Percentiles rank a stretch among this genome's conserved stretches.
phyloP scores from a whole-genome alignment of 2,797 vertebrate species.

The Melanotaenia pygmaea region DNA sequence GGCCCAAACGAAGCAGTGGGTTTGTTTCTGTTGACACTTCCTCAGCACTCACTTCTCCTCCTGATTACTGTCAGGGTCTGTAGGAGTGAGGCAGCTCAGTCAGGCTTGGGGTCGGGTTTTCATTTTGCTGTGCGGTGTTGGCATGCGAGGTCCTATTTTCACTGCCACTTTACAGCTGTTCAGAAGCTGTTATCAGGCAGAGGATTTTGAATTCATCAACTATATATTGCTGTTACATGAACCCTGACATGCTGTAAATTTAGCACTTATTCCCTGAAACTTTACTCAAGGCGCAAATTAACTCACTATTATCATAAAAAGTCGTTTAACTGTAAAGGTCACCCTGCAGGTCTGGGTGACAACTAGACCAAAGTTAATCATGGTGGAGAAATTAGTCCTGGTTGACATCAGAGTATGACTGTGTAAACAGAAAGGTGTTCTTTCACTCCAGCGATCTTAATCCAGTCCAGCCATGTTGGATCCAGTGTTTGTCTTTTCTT shows the following conservation, averaged over 20 bases:
- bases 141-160: constrained; percentile 45
- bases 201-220: constrained; percentile 37
- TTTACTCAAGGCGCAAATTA: constrained; percentile 39
- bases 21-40: constrained; percentile 77
- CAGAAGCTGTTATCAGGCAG: constrained; percentile 34
- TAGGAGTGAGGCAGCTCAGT: constrained; percentile 51
- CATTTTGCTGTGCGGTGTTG: constrained; percentile 8
- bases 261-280: constrained; percentile 37
- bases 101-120: constrained; percentile 14
- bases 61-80: constrained; percentile 68
- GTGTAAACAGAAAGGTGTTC: constrained; percentile 46
- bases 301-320: constrained; percentile 34
- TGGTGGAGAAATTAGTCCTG: constrained; percentile 15
- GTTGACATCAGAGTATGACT: constrained; percentile 16
- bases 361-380: constrained; percentile 30
- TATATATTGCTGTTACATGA: constrained; percentile 20
- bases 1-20: constrained; percentile 77
- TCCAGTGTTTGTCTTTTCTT: constrained; percentile 57
- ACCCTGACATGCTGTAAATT: constrained; percentile 31
- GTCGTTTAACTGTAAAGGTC: constrained; percentile 41
- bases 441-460: constrained; percentile 59
- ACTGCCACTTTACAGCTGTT: constrained; percentile 52
- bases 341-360: constrained; percentile 3
- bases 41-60: constrained; percentile 75
- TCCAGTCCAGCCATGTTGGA: constrained; percentile 73